Percentiles rank a stretch among this genome's conserved stretches.
These are phyloP conservation scores for Zaprionus ornatus DNA, from an alignment of 1,140 invertebrate species.

Conservation along the genomic window DNA sequence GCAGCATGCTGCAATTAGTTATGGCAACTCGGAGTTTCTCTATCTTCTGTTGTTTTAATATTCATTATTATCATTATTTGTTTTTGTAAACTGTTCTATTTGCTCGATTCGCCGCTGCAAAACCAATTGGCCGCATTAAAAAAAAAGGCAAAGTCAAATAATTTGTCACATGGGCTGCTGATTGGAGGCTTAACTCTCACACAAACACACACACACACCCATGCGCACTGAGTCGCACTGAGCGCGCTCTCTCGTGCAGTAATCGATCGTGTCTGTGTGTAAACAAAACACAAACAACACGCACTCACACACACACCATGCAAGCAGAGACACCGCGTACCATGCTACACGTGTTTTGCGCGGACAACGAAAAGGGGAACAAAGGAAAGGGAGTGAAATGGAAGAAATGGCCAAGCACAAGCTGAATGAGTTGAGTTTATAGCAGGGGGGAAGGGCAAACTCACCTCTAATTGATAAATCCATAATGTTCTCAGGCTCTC, in stretches of 20 bases:
- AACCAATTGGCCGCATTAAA: constrained; percentile 41
- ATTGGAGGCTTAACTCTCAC: constrained; percentile 47
- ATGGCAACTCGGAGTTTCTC: background rate
- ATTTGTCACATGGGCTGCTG: constrained; percentile 67
- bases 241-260: constrained; percentile 14
- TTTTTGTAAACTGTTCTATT: constrained; percentile 55
- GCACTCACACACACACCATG: constrained; percentile 19
- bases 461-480: constrained; percentile 75
- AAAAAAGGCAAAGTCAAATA: constrained; percentile 65
- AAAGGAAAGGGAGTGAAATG: background rate
- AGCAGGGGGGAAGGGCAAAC: constrained; percentile 18
- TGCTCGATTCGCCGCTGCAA: constrained; percentile 37
- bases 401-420: constrained; percentile 27
- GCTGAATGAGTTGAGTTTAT: constrained; percentile 41
- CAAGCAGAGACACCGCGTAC: background rate
- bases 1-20: constrained; percentile 26
- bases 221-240: background rate
- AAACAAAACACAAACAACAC: constrained; percentile 57
- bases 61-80: constrained; percentile 38
- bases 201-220: constrained; percentile 23
- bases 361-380: background rate
- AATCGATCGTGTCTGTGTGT: constrained; percentile 46
- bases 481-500: constrained; percentile 63
- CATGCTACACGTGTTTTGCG: constrained; percentile 59
- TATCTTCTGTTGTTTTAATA: constrained; percentile 23